Base-by-base conservation (phyloP, 2,888 invertebrate genomes). In the Chloroclystis v-ata region DNA sequence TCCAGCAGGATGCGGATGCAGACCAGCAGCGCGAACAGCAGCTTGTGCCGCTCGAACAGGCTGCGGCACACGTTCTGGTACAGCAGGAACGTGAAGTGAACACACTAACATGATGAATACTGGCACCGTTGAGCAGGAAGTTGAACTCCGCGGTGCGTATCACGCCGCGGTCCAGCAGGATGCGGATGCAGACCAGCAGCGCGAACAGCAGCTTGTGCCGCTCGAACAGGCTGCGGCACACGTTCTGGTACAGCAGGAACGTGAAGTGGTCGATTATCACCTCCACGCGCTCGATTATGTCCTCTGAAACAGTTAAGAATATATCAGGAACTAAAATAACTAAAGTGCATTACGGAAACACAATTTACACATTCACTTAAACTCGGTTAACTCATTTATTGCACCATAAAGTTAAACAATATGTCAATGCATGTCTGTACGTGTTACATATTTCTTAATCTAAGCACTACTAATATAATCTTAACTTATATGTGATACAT, bases 171-270 rank as follows among this genome's bases (percentile, higher is more conserved):
- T 92, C 91, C 59, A 94, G 82, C 56, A 91, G 76, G 10, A 95
- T 91, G 28, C 95, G 84, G 0, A 90, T 91, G 55, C 93, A 92
- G 20, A 95, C 71, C 16, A 94, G 87, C 65, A 95, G 93, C 5
- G 94, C 95, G 76, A 96, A 97, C 54, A 96, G 89, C 9, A 97
- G 82, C 80, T 97, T 97, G 80, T 97, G 95, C 51, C 92, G 92
- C 70, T 97, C 97, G 68, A 97, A 97, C 43, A 97, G 89, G 56
- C 96, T 96, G 38, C 97, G 91, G 66, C 97, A 96, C 6, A 97
- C 95, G 72, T 96, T 97, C 59, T 90, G 90, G 75, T 95, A 97
- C 1, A 97, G 88, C 52, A 93, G 91, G 69, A 92, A 94, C 4
- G 95, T 96, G 75, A 97, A 94, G 64, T 93, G 91, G 13, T 94